These are phyloP conservation scores for Crocallis elinguaria DNA, from an alignment of 2,888 invertebrate genomes.

Conservation along the genomic window DNA sequence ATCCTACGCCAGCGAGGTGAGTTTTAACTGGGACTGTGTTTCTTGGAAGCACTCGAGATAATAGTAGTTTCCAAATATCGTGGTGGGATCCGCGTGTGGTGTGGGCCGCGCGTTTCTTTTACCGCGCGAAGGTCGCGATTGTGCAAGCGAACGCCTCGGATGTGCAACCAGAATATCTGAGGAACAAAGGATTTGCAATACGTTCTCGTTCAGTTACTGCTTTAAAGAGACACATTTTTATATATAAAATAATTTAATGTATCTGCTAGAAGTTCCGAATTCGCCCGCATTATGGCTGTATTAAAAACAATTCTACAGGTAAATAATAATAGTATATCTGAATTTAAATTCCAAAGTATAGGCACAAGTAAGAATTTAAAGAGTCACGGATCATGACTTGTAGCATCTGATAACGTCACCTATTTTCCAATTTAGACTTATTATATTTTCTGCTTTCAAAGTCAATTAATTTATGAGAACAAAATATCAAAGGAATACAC, in stretches of 20 bases:
- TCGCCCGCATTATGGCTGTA: too few species aligned
- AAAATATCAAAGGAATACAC: too few species aligned
- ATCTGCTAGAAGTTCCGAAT: too few species aligned
- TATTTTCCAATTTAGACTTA: too few species aligned
- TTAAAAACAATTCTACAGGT: too few species aligned
- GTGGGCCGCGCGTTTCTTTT: conserved; percentile 73
- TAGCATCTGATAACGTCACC: too few species aligned
- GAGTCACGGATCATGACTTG: too few species aligned
- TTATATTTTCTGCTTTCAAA: too few species aligned
- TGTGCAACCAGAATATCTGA: conserved; percentile 62
- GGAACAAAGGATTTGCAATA: conserved; percentile 58
- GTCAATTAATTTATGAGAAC: too few species aligned
- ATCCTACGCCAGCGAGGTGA: background rate
- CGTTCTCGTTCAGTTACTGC: conserved; percentile 32
- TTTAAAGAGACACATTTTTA: background rate
- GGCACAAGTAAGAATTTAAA: too few species aligned
- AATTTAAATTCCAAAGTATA: too few species aligned
- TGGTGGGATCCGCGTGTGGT: conserved; percentile 36
- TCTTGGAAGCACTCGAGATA: conserved; percentile 9
- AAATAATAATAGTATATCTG: too few species aligned
- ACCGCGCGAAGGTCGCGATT: conserved; percentile 72
- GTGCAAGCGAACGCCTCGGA: conserved; percentile 65
- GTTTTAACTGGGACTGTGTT: background rate
- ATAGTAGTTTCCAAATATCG: conserved; percentile 43
- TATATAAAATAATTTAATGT: background rate